Evolutionary conservation across 2,797 vertebrate species (phyloP), one percentile per base, ranked within the genome.

Genomic region (Lithobates pipiens): DNA sequence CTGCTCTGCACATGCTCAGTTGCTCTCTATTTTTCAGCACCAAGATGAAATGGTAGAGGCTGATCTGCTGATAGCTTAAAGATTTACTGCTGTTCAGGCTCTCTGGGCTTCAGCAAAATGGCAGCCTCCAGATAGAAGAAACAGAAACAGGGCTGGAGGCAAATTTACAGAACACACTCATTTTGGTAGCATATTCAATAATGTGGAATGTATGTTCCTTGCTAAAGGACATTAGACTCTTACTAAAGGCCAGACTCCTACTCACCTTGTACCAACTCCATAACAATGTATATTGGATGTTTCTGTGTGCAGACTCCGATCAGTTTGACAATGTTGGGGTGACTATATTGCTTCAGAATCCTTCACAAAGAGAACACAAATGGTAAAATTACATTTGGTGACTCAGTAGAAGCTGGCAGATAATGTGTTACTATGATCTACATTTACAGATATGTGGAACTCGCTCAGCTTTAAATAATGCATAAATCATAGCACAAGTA

Each of bases 271-370:
- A 99, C 93, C 0, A 99, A 93, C 92, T 99, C 98, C 98, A 99
- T 99, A 90, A 99, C 94, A 0, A 99, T 99, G 90, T 99, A 99
- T 86, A 99, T 97, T 32, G 98, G 98, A 89, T 99, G 97, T 34
- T 97, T 97, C 95, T 99, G 98, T 0, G 97, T 99, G 90, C 98
- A 99, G 85, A 99, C 96, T 0, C 98, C 98, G 0, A 99, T 99
- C 86, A 99, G 96, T 70, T 94, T 95, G 83, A 99, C 98, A 0
- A 99, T 97, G 92, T 99, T 99, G 0, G 97, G 98, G 89, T 99
- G 98, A 77, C 94, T 93, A 9, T 99, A 99, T 89, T 99, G 97
- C 90, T 99, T 99, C 86, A 99, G 93, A 91, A 99, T 99, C 93
- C 98, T 99, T 90, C 1, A 21, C 13, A 69, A 50, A 73, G 67